Base-by-base conservation (phyloP, 2,888 invertebrate genomes). In the Parochlus steinenii region DNA sequence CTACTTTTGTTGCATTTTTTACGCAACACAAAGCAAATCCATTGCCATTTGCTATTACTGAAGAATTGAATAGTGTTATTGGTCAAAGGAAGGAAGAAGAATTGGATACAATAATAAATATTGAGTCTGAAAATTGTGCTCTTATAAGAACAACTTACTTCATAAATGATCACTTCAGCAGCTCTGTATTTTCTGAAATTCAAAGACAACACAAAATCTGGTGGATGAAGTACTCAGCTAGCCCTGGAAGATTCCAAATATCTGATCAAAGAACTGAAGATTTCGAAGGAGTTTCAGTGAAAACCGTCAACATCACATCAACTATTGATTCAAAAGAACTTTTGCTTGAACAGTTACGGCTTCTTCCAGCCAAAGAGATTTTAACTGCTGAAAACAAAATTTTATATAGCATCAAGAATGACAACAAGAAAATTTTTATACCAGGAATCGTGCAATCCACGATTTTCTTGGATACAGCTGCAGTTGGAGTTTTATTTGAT, bases 201-300 rank as follows among this genome's bases (percentile, higher is more conserved):
- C 36, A 36, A 29, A 15, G 36, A 16, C 36, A 36, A 17, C 36
- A 36, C 24, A 36, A 36, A 19, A 36, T 36, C 12, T 36, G 29
- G 24, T 36, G 29, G 30, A 30, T 36, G 30, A 36, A 36, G 10
- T 30, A 30, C 14, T 29, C 30, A 11, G 18, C 36, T 12, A 26
- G 11, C 17, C 36, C 36, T 5, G 36, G 36, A 17, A 30, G 25
- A 12, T 36, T 30, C 7, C n/a, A 17, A 25, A 36, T 36, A 12
- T 36, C 36, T 1, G 36, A 36, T 17, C 36, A 30, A 8, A 36
- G 30, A 12, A 11, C 11, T 3, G 29, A 30, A 14, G 6, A 22
- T 12, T 11, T 15, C 12, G n/a, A n/a, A n/a, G n/a, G n/a, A n/a
- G n/a, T n/a, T n/a, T n/a, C n/a, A n/a, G 23, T 11, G 3, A 36